Evolutionary conservation across 2,113 vertebrate genomes (phyloP), one percentile per base, ranked within the genome.

Genomic region (Onychostruthus taczanowskii): DNA sequence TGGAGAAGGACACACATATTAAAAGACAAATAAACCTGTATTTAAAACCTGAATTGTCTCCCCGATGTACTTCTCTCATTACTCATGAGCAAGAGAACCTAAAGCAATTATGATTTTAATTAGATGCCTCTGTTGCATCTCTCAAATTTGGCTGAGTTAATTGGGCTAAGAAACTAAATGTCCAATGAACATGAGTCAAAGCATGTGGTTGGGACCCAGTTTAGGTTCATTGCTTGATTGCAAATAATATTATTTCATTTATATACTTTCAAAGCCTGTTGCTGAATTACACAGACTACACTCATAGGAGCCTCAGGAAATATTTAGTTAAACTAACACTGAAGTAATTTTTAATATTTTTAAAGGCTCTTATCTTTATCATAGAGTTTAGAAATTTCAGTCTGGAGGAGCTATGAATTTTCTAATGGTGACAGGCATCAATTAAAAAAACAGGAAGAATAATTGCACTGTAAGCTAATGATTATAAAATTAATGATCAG

Each of bases 1-100:
- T 35, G 49, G 70, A 90, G 67, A 76, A 90, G 87, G 63, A 73
- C n/a, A 74, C 49, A 37, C 12, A 59, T 20, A 94, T 73, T 67
- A 88, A 93, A 96, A 37, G 58, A 69, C 53, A 95, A 90, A 93
- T 85, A 93, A 95, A 93, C 53, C 41, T 76, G 27, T 87, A 69
- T 94, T 93, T 93, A 79, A 91, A 85, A 90, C 50, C 41, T 73
- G 59, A 94, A 69, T 90, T 86, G 16, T 74, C 23, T 90, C 75
- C 89, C 55, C 74, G 75, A 90, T 46, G 31, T 77, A 30, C 6
- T 3, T 88, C 13, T 89, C 16, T 92, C 63, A 58, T n/a, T 62
- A 53, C 41, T 69, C 31, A 73, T 2, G 13, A 84, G 13, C 14
- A 69, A 39, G 50, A 63, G 46, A 90, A 93, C 46, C 49, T 90